Base-by-base conservation (phyloP, 1,140 invertebrate genomes). In the Forficula auricularia region DNA sequence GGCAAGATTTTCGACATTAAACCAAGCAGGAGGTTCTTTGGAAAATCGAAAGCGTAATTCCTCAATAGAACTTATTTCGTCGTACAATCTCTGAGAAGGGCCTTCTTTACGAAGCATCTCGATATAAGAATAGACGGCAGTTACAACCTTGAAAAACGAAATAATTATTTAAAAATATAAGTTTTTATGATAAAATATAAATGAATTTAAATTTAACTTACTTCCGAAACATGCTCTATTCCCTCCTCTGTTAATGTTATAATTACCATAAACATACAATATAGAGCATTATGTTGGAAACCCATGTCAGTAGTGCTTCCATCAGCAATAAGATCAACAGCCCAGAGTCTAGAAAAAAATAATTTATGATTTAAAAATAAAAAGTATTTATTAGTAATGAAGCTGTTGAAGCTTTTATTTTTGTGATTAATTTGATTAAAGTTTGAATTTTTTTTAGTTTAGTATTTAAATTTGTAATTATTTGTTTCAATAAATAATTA, bases 211-310 rank as follows among this genome's bases (percentile, higher is more conserved):
- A 18, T 31, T 42, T 31, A 27, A 46, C 46, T 44, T 54, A 70
- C 73, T 48, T 83, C 66, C 34, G 73, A 64, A 10, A 84, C 54
- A 48, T 86, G 71, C 32, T 73, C 58, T 16, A 81, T 65, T 13
- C 89, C 88, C 48, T 82, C 71, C 41, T 84, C 75, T 0, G 86
- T 90, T 3, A 95, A 63, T 18, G 73, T 68, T 12, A 92, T 65
- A 47, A 70, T 72, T 2, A 91, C 60, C 15, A 63, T 72, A 57
- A 90, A 90, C 36, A 87, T 61, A 3, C 73, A 67, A 47, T 74
- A 80, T 54, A 81, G 71, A 0, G 75, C 73, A 42, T 76, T 83
- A 48, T 76, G 67, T 51, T 81, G 78, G 51, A 81, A 83, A 1
- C 79, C 84, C 48, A 73, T 72, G 43, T 79, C 72, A 51, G 77